Evolutionary conservation across 1,140 invertebrate genomes (phyloP), one percentile per base, ranked within the genome.

Genomic region (Camponotus vicinus): DNA sequence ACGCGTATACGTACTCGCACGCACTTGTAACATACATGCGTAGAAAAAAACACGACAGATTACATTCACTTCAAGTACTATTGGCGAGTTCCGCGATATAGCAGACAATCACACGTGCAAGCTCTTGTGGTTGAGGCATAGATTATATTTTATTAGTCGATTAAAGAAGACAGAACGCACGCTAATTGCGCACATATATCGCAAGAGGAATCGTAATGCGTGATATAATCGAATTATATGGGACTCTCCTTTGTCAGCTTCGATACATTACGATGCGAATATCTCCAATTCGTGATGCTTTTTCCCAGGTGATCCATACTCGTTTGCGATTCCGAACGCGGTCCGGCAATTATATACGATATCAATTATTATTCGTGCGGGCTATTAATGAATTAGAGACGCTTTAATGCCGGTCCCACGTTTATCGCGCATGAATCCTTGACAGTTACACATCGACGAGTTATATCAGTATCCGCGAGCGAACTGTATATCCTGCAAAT

Each of bases 331-430:
- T 84, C 18, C 55, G 69, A 42, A 18, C 34, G 64, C 76, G 66
- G 69, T 11, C 11, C 64, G 61, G 11, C 9, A 78, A 90, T 92
- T 90, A 89, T 66, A 67, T 82, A 27, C 27, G 86, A 88, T 73
- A 69, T 85, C 75, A 91, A 90, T 91, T 91, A 91, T 89, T 90
- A 90, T 88, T 85, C 64, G 75, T 9, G 67, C 61, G 63, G 45
- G 40, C 79, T 82, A 90, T 92, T 90, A 90, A 92, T 89, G 90
- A 88, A 92, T 92, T 90, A 88, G 77, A 85, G n/a, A 59, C 86
- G 42, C 67, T 86, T 49, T 73, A 52, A 76, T 63, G 67, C 73
- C 82, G 84, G 87, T 86, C 84, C 61, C 84, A 78, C 86, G 79
- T 87, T 85, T 88, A 89, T 86, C 85, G 85, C 61, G 27, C 63